Evolutionary conservation across 1,140 invertebrate genomes (phyloP), one percentile per base, ranked within the genome.

Genomic region (Armadillidium nasatum): DNA sequence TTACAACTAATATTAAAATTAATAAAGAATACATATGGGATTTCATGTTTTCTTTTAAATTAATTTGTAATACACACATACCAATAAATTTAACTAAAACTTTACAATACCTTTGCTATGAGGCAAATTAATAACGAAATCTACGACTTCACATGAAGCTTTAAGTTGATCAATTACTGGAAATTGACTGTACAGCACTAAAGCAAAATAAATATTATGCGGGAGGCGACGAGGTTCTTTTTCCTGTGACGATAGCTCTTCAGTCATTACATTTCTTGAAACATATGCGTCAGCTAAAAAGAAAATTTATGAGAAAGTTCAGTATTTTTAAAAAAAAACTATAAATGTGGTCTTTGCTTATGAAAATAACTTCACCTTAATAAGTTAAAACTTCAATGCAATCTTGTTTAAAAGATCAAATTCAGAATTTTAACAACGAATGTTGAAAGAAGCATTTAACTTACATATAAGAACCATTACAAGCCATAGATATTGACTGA

Each of bases 401-500:
- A 33, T 33, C 1, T 33, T 33, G 33, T 33, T 33, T 33, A 33
- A 1, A 33, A 3, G 33, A 33, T 33, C 6, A 33, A 3, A 33
- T 33, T 33, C 6, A 33, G 6, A 33, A 33, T 33, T 33, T 33
- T 33, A 33, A 33, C 1, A 6, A 33, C 1, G 1, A 33, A 33
- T 1, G 6, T 3, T 33, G 6, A 44, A 71, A 71, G 1, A n/a
- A 23, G 1, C 13, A 6, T 71, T 71, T 10, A 60, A 60, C 74
- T 10, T 46, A 76, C 67, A 46, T 6, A 68, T 76, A 19, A 75
- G 23, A 2, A 44, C 45, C 45, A 76, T 45, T 22, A 76, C 67
- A n/a, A 76, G 86, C 88, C 94, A 92, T 0, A 97, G 85, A 84
- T 92, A 90, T 44, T 91, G 86, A 44, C 89, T 86, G 0, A 88